These are phyloP conservation scores for Plodia interpunctella DNA, from an alignment of 1,140 invertebrate genomes.

Conservation along the genomic window DNA sequence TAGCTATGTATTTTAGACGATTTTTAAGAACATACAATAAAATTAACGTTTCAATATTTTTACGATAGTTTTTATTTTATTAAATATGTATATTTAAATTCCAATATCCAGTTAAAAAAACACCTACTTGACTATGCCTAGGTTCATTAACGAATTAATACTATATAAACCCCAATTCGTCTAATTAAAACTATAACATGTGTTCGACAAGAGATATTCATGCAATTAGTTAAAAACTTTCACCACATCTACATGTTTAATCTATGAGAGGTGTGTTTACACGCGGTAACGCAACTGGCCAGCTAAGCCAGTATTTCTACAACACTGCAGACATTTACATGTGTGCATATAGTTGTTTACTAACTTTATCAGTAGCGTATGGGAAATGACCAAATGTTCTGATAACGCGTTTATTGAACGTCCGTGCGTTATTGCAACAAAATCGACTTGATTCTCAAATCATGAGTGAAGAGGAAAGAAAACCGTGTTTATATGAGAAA, in stretches of 20 bases:
- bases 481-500: conserved; percentile 24
- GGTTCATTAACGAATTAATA: too few relatives aligned
- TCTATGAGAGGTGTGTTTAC: conserved; percentile 21
- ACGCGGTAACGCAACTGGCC: conserved; percentile 15
- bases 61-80: too few relatives aligned
- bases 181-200: too few relatives aligned
- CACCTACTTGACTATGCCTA: too few relatives aligned
- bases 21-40: too few relatives aligned
- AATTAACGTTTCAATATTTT: too few relatives aligned
- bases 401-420: conserved; percentile 31
- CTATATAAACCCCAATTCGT: too few relatives aligned
- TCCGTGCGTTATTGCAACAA: conserved; percentile 11
- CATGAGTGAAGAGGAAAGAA: conserved; percentile 33
- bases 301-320: conserved; percentile 27
- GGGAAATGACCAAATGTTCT: conserved; percentile 28
- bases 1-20: too few relatives aligned
- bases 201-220: too few relatives aligned
- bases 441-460: conserved; percentile 2
- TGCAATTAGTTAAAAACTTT: conserved; percentile 20
- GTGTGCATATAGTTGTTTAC: conserved; percentile 21
- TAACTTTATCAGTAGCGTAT: conserved; percentile 20
- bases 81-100: too few relatives aligned
- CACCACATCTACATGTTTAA: neutral
- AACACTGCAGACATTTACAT: conserved; percentile 18
- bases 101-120: too few relatives aligned